These are phyloP conservation scores for Margaritifera margaritifera DNA, from an alignment of 2,888 invertebrate genomes.

Conservation along the genomic window DNA sequence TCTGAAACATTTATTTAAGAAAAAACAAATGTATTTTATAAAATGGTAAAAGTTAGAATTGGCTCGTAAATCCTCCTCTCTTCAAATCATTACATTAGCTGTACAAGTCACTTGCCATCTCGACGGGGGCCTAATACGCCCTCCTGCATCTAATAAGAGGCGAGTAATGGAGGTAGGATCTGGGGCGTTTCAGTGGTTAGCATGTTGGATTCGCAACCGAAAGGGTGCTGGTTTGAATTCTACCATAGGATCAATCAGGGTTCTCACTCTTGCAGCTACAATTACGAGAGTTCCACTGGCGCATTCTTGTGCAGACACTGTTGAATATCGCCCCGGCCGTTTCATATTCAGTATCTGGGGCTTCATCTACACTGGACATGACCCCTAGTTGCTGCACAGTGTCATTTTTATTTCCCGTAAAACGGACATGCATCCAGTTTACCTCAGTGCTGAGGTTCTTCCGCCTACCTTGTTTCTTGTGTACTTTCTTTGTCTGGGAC, in stretches of 20 bases:
- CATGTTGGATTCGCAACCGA: too few relatives aligned
- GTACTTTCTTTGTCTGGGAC: conserved; percentile 46
- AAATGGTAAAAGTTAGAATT: too few relatives aligned
- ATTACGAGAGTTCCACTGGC: conserved; percentile 43
- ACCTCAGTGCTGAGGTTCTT: conserved; percentile 52
- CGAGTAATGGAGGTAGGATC: too few relatives aligned
- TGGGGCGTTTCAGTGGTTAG: too few relatives aligned
- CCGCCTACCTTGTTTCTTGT: conserved; percentile 50
- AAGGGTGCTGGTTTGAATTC: too few relatives aligned
- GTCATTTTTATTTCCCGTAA: conserved; percentile 56
- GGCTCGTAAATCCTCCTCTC: too few relatives aligned
- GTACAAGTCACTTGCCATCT: too few relatives aligned
- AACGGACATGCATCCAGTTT: conserved; percentile 48
- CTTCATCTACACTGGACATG: conserved; percentile 65
- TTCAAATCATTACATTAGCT: too few relatives aligned
- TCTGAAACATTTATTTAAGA: too few relatives aligned
- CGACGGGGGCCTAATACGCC: too few relatives aligned
- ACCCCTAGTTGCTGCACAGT: conserved; percentile 58
- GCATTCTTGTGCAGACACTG: conserved; percentile 56
- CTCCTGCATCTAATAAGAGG: too few relatives aligned
- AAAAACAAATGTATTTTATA: too few relatives aligned
- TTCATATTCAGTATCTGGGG: conserved; percentile 66
- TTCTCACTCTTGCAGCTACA: conserved; percentile 39
- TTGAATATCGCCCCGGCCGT: conserved; percentile 62
- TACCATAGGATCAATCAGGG: neutral